These are phyloP conservation scores for Chlamydotis undulata DNA, from an alignment of 2,113 vertebrate genomes.

Conservation along the genomic window DNA sequence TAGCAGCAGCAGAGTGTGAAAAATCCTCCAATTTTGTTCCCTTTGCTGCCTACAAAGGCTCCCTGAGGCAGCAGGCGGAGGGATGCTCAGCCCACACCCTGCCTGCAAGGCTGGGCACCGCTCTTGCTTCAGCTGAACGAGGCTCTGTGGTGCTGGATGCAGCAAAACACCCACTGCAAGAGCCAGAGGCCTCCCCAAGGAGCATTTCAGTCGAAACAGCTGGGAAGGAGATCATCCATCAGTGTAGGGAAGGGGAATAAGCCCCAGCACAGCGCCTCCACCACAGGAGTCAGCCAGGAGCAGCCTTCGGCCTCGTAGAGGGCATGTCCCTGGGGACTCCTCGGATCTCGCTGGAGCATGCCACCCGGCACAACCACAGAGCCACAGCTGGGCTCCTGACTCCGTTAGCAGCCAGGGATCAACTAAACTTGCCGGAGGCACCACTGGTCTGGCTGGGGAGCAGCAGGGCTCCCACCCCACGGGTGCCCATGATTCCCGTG, in stretches of 20 bases:
- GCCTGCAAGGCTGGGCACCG: background rate
- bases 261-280: too few species aligned
- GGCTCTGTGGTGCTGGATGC: background rate
- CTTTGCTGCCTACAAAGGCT: background rate
- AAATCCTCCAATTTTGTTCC: background rate
- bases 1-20: background rate
- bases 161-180: background rate
- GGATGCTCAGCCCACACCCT: background rate
- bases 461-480: fast-evolving
- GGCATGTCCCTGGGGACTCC: fast-evolving
- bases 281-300: background rate
- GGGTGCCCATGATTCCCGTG: fast-evolving
- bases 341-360: fast-evolving
- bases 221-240: background rate
- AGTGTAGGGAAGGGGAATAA: fast-evolving
- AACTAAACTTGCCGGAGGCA: fast-evolving
- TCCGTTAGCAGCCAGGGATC: background rate
- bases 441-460: background rate
- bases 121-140: fast-evolving
- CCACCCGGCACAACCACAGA: fast-evolving
- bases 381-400: background rate
- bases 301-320: fast-evolving
- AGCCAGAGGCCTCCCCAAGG: background rate
- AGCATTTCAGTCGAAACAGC: background rate
- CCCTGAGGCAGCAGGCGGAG: background rate